Base-by-base conservation (phyloP, 2,113 vertebrate genomes). In the Meleagris gallopavo region DNA sequence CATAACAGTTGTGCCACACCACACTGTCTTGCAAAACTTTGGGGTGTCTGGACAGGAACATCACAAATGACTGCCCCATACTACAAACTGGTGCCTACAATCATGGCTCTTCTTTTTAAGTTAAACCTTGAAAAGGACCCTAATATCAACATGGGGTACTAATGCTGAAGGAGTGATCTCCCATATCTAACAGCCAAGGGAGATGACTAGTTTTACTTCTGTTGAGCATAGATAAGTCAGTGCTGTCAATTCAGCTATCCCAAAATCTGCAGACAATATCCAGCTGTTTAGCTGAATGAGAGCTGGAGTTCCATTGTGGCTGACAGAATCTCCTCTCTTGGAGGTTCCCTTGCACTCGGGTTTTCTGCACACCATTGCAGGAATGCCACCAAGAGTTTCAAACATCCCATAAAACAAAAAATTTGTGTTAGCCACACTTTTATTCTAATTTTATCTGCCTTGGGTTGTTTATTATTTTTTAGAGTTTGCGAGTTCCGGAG, bases 11-110 rank as follows among this genome's bases (percentile, higher is more conserved):
- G 61, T 66, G 50, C 7, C 6, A 2, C 55, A 14, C 21, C 4
- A 0, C 6, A 0, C 21, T 67, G 13, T 52, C 6, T 21, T 54
- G 40, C 3, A 2, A 57, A 34, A 10, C 60, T 60, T 22, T 0
- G 73, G 57, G 0, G 57, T 12, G 10, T 13, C 27, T 18, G 1
- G 11, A 43, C 34, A 43, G 43, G 52, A 82, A 40, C 40, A 6
- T 6, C n/a, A 4, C 13, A 40, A 64, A 18, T 40, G 36, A 19
- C 61, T n/a, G 30, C 24, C 32, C 22, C 13, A 4, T 8, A 6
- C 9, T 69, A 61, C 30, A 76, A 58, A 22, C 10, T 5, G 24
- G 1, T 45, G 29, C 15, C 45, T 66, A 70, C 21, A 54, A 41
- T n/a, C 64, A 46, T 38, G 29, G 25, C 13, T 36, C 72, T 43